A percentile compares a stretch with the other conserved stretches of the same genome.
Conservation (phyloP, 2,888 invertebrate species). For the Phyllotreta cruciferae region DNA sequence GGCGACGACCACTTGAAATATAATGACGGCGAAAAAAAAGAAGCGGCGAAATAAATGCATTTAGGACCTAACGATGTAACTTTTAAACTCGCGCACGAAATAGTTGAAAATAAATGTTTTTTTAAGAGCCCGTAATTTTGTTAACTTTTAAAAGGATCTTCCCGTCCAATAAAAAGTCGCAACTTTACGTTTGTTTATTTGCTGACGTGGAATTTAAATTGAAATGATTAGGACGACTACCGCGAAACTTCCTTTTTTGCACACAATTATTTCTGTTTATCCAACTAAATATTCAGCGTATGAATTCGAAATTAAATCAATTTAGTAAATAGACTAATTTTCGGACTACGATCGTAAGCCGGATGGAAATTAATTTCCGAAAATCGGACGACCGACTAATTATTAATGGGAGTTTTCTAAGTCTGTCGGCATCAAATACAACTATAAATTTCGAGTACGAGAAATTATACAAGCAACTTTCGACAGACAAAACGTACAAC, state of each 20-base stretch:
- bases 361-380: too few relatives aligned
- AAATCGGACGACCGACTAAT: constrained; percentile 6
- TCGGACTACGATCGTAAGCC: too few relatives aligned
- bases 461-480: constrained; percentile 9
- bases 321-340: too few relatives aligned
- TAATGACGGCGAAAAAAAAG: constrained; percentile 29
- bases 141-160: constrained; percentile 7
- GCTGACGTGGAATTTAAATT: too few relatives aligned
- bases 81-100: constrained; percentile 8
- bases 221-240: too few relatives aligned
- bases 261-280: too few relatives aligned
- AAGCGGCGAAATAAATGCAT: constrained; percentile 22
- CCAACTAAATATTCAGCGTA: too few relatives aligned
- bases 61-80: constrained; percentile 27
- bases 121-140: constrained; percentile 7
- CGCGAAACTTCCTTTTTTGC: too few relatives aligned
- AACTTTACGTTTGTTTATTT: too few relatives aligned
- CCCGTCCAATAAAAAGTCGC: too few relatives aligned
- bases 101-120: constrained; percentile 25
- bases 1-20: constrained; percentile 31
- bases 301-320: too few relatives aligned
- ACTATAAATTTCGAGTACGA: constrained; percentile 9
- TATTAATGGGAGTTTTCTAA: constrained; percentile 12
- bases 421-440: constrained; percentile 6
- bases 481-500: constrained; percentile 7